These are phyloP conservation scores for Papilio machaon DNA, from an alignment of 1,140 invertebrate species.

Conservation along the genomic window DNA sequence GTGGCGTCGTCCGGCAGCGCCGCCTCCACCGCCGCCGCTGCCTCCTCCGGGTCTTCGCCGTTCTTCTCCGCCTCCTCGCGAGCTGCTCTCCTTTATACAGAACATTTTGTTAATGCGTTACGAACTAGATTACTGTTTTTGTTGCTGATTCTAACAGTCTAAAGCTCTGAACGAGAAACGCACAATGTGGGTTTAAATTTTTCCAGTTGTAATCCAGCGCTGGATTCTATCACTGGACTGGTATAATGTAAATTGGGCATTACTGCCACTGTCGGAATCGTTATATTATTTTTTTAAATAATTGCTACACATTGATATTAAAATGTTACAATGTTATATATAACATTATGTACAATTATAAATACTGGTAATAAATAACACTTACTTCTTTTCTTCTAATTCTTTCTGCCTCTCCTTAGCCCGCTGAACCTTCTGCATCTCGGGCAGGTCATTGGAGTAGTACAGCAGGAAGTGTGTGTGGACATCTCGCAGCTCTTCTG, in stretches of 20 bases:
- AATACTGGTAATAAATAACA: constrained; percentile 40
- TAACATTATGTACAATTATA: no score
- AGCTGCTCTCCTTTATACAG: constrained; percentile 53
- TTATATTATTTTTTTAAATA: no score
- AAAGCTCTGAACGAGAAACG: no score
- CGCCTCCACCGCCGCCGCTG: constrained; percentile 83
- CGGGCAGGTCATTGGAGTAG: constrained; percentile 92
- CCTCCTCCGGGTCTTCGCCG: constrained; percentile 80
- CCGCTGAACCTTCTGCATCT: constrained; percentile 90
- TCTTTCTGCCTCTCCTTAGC: constrained; percentile 85
- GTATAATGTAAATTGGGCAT: no score
- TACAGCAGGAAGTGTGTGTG: constrained; percentile 97
- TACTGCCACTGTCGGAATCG: no score
- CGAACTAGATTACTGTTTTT: no score
- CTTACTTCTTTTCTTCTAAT: constrained; percentile 83
- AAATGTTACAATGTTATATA: no score
- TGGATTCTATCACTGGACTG: no score
- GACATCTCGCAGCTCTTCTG: constrained; percentile 95
- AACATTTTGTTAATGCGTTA: not conserved
- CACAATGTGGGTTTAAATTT: no score
- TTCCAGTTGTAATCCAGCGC: no score
- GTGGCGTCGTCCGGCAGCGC: constrained; percentile 83
- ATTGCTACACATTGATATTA: no score
- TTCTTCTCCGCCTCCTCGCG: constrained; percentile 84
- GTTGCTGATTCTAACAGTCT: no score